Conservation (phyloP, 2,113 vertebrate species). For the Psophia crepitans region DNA sequence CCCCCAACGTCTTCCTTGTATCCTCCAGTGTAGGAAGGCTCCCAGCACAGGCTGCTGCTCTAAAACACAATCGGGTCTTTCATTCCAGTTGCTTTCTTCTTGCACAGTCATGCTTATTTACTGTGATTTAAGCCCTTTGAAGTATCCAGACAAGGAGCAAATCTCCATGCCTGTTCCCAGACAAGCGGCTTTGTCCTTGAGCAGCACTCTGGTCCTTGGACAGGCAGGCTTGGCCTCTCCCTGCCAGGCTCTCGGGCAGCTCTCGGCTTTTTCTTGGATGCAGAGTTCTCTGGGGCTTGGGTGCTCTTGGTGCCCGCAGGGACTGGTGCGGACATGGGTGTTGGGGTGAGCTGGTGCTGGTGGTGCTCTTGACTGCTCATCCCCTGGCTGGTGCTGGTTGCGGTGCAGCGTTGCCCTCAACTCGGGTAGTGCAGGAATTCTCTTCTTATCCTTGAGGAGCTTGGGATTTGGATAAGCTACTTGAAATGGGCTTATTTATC, state of each 20-base stretch:
- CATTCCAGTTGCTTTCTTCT: constrained; percentile 8
- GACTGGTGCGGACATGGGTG: fast-evolving
- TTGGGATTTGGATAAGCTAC: not conserved
- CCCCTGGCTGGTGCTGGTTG: not conserved
- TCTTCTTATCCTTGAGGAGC: not conserved
- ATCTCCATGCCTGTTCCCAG: constrained; percentile 21
- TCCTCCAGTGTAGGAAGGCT: not conserved
- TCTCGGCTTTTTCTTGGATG: fast-evolving
- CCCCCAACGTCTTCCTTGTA: not conserved
- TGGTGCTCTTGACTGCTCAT: not conserved
- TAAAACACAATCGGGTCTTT: not conserved
- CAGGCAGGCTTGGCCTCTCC: not conserved
- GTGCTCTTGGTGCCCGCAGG: fast-evolving
- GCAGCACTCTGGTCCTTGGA: not conserved
- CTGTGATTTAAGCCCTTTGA: constrained; percentile 45
- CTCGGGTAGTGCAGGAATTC: not conserved
- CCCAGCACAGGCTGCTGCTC: constrained; percentile 4
- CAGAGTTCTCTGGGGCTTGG: not conserved
- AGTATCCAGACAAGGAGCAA: constrained; percentile 30
- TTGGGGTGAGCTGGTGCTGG: not conserved
- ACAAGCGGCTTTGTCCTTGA: constrained; percentile 1
- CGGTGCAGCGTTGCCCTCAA: not conserved
- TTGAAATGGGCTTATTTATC: not conserved
- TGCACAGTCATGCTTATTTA: constrained; percentile 28
- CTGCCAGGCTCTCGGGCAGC: not conserved